Conservation (phyloP, 1,140 invertebrate genomes). For the Drosophila nigrodunni region DNA sequence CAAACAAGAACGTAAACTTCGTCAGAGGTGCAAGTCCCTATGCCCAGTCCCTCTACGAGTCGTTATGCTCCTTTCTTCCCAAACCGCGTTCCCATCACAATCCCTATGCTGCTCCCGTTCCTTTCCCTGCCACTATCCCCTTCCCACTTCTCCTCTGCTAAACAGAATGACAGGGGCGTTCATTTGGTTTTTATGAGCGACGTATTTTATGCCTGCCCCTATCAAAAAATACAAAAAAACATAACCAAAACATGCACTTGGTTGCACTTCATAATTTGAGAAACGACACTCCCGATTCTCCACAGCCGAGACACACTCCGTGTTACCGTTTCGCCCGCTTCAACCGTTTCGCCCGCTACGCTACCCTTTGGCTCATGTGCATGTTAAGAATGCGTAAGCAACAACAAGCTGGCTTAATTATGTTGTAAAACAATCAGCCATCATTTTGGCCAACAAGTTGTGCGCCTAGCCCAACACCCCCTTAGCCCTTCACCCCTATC, state of each 20-base stretch:
- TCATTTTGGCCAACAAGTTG: constrained; percentile 42
- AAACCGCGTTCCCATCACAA: too few species aligned
- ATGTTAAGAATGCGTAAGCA: constrained; percentile 32
- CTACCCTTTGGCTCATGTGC: constrained; percentile 9
- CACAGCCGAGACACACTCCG: background rate
- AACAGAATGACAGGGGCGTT: constrained; percentile 68
- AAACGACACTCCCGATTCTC: constrained; percentile 13
- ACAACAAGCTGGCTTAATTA: constrained; percentile 77
- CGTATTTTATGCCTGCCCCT: constrained; percentile 52
- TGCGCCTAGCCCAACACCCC: background rate
- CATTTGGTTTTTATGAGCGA: constrained; percentile 56
- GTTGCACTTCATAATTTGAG: constrained; percentile 72
- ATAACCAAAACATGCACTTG: constrained; percentile 67
- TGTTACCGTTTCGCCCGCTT: background rate
- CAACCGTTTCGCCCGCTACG: background rate
- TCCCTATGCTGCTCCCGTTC: too few species aligned
- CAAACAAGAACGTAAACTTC: constrained; percentile 51
- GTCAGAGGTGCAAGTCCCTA: constrained; percentile 14
- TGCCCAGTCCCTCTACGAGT: background rate
- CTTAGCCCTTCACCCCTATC: background rate
- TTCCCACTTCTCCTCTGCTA: background rate
- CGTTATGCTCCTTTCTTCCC: too few species aligned
- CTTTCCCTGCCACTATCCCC: too few species aligned
- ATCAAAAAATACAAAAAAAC: constrained; percentile 37
- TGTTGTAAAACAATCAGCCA: constrained; percentile 80